A percentile compares a stretch with the other conserved stretches of the same genome.
These are phyloP conservation scores for Muricea muricata DNA, from an alignment of 92 coral and sea anemone genomes.

Conservation along the genomic window DNA sequence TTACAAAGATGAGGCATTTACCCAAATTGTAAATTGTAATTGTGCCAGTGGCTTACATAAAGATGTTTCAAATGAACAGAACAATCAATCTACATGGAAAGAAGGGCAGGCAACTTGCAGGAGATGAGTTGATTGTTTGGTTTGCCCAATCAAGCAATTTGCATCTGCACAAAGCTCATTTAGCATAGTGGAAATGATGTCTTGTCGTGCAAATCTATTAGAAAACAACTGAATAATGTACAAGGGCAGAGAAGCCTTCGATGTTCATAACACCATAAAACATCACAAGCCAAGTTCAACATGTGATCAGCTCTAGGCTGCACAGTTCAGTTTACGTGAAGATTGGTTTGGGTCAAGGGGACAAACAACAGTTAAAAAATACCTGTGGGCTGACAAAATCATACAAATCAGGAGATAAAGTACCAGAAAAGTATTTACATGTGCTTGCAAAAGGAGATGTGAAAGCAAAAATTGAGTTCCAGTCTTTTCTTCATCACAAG, in stretches of 20 bases:
- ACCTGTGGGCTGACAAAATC: neutral
- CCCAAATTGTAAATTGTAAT: neutral
- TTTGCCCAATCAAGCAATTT: constrained; percentile 48
- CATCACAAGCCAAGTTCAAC: constrained; percentile 45
- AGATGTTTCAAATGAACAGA: neutral
- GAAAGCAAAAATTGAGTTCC: neutral
- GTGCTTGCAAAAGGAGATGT: neutral
- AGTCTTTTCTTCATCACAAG: neutral
- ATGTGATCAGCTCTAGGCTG: constrained; percentile 24
- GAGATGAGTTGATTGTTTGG: constrained; percentile 66
- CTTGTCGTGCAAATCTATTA: constrained; percentile 14
- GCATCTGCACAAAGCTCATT: constrained; percentile 35
- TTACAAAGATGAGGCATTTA: neutral
- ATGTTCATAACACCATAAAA: constrained; percentile 40
- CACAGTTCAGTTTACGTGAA: constrained; percentile 37
- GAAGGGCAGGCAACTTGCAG: constrained; percentile 57
- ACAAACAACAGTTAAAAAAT: neutral
- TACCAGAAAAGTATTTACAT: neutral
- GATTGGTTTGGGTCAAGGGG: constrained; percentile 32
- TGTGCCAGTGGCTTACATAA: neutral
- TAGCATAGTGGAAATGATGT: constrained; percentile 50
- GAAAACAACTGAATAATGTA: constrained; percentile 49
- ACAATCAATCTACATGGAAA: constrained; percentile 50
- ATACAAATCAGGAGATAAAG: neutral
- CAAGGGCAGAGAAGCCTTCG: constrained; percentile 35